Conservation (phyloP, 1,140 invertebrate species). For the Tetramorium alpestre region DNA sequence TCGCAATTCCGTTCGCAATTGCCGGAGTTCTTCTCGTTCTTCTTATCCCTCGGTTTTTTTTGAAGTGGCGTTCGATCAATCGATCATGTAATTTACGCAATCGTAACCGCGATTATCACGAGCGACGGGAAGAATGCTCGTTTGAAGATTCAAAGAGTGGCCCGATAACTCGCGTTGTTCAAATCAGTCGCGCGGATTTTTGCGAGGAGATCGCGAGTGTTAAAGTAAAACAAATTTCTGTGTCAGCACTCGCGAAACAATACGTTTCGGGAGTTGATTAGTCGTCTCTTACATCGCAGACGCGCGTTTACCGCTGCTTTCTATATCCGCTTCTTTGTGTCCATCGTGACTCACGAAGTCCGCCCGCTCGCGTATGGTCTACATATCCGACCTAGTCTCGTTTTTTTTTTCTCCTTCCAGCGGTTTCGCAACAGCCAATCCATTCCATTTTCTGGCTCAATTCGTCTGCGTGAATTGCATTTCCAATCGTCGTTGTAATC, state of each 20-base stretch:
- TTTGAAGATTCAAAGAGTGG: not conserved
- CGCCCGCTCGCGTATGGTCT: slow-evolving; percentile 37
- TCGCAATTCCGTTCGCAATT: not conserved
- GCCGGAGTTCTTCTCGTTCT: not conserved
- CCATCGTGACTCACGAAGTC: slow-evolving; percentile 20
- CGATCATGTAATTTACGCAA: not conserved
- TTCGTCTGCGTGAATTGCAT: slow-evolving; percentile 26
- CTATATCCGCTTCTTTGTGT: slow-evolving; percentile 51
- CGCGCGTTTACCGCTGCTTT: slow-evolving; percentile 7
- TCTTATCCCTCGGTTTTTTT: not conserved
- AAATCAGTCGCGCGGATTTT: not conserved
- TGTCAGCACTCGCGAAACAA: not conserved
- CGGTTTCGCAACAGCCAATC: slow-evolving; percentile 29
- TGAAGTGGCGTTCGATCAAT: not conserved
- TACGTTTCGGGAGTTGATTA: not conserved
- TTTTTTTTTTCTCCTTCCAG: slow-evolving; percentile 7
- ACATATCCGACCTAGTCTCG: slow-evolving; percentile 48
- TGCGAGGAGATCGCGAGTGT: not conserved
- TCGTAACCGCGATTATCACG: not conserved
- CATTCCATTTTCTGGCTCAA: slow-evolving; percentile 44
- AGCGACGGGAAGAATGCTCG: not conserved
- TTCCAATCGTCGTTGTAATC: not conserved
- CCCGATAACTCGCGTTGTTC: too few species aligned
- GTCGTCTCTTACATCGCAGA: not conserved
- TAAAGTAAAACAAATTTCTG: not conserved